Evolutionary conservation across 2,888 invertebrate genomes (phyloP).

Genomic region (Brassicogethes aeneus): DNA sequence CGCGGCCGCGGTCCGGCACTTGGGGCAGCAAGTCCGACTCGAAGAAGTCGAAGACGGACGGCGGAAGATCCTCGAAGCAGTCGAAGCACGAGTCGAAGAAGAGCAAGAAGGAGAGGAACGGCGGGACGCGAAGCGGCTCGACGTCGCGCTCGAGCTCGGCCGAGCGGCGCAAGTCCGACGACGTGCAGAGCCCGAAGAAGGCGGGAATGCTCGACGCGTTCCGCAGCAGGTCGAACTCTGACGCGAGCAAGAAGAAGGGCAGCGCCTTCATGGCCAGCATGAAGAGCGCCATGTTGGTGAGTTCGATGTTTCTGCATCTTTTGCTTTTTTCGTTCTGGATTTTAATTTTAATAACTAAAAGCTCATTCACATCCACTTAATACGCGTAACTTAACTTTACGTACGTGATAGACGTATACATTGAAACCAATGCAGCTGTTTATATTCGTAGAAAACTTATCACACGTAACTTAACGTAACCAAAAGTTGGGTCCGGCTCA

Average conservation of each 20-base stretch:
- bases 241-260: constrained; percentile 54
- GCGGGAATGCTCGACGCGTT: constrained; percentile 74
- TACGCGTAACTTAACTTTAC: too few species aligned
- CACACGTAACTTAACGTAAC: too few species aligned
- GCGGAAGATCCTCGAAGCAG: constrained; percentile 23
- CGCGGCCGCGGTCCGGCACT: constrained; percentile 56
- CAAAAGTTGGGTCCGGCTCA: too few species aligned
- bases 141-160: constrained; percentile 37
- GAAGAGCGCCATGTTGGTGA: constrained; percentile 73
- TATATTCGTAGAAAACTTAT: too few species aligned
- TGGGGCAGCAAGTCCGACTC: constrained; percentile 43
- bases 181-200: constrained; percentile 41
- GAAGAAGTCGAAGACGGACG: constrained; percentile 17
- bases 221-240: constrained; percentile 66
- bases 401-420: too few species aligned
- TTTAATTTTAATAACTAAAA: too few species aligned
- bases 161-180: constrained; percentile 35
- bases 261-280: constrained; percentile 75
- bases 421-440: too few species aligned
- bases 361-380: too few species aligned
- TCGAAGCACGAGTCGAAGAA: constrained; percentile 18
- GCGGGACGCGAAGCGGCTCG: constrained; percentile 40
- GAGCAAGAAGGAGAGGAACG: constrained; percentile 30
- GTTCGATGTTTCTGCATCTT: constrained; percentile 15
- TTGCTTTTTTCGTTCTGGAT: too few species aligned